Conservation (phyloP, 2,113 vertebrate species). For the Archocentrus centrarchus region DNA sequence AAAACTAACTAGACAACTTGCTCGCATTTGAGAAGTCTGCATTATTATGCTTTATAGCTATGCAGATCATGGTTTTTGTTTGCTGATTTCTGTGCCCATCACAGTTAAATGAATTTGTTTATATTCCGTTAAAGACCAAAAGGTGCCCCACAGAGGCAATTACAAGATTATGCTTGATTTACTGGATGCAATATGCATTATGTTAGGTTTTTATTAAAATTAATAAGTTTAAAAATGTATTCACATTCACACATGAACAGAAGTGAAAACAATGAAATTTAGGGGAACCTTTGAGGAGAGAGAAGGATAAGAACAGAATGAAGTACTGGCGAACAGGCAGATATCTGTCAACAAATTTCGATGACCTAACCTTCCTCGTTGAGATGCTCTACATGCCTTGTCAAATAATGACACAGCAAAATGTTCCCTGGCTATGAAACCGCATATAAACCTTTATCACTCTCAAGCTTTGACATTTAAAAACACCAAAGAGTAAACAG, state of each 20-base stretch:
- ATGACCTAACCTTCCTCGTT: slow-evolving; percentile 1
- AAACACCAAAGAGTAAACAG: slow-evolving; percentile 43
- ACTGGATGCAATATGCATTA: neutral
- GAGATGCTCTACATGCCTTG: slow-evolving; percentile 28
- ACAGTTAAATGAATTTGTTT: neutral
- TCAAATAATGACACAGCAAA: slow-evolving; percentile 23
- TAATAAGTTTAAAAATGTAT: neutral
- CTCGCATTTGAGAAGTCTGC: fast-evolving
- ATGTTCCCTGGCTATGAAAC: slow-evolving; percentile 25
- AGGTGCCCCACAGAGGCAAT: neutral
- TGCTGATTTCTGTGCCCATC: neutral
- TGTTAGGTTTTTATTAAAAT: fast-evolving
- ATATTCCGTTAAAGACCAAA: neutral
- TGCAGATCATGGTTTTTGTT: neutral
- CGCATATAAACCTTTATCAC: slow-evolving; percentile 47
- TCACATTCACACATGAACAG: fast-evolving
- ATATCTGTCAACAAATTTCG: neutral
- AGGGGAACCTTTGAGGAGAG: neutral
- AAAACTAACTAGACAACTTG: neutral
- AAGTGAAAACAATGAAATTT: neutral
- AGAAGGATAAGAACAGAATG: neutral
- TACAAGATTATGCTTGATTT: neutral
- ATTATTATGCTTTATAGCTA: neutral
- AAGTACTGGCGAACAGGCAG: neutral
- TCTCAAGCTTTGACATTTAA: slow-evolving; percentile 42